Percentiles rank a stretch among this genome's conserved stretches.
Conservation (phyloP, 2,888 invertebrate species). For the Plagiodera versicolora region DNA sequence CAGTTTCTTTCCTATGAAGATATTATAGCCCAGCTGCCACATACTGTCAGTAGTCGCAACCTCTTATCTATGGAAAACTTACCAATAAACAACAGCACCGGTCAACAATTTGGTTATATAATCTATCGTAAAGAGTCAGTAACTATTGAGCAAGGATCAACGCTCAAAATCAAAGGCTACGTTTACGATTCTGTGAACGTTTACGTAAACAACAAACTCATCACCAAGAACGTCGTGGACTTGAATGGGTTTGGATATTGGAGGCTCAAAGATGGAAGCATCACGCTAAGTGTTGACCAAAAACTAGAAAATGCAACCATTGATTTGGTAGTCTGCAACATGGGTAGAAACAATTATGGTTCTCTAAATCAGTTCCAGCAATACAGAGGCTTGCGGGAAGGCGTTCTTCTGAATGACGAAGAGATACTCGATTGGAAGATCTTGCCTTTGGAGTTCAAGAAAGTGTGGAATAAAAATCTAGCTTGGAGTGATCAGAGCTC, state of each 20-base stretch:
- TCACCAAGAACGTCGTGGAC: conserved; percentile 43
- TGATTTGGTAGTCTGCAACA: conserved; percentile 68
- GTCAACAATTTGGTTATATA: conserved; percentile 61
- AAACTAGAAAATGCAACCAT: conserved; percentile 44
- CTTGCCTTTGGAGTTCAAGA: conserved; percentile 58
- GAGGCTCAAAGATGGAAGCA: conserved; percentile 42
- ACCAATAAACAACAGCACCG: conserved; percentile 52
- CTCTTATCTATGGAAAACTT: conserved; percentile 47
- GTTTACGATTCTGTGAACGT: conserved; percentile 58
- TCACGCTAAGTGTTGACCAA: conserved; percentile 29
- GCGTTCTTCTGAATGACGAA: conserved; percentile 53
- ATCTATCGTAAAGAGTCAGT: conserved; percentile 54
- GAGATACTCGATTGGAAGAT: conserved; percentile 54
- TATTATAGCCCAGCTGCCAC: conserved; percentile 24
- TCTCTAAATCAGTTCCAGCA: conserved; percentile 51
- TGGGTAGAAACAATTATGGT: conserved; percentile 72
- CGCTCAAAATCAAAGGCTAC: conserved; percentile 47
- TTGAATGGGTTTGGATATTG: conserved; percentile 53
- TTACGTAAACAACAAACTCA: conserved; percentile 52
- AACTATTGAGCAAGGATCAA: conserved; percentile 40
- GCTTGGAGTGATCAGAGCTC: conserved; percentile 49
- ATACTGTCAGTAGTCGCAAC: conserved; percentile 22
- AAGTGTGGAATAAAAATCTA: conserved; percentile 50
- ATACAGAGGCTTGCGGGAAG: conserved; percentile 52
- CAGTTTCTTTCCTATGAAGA: conserved; percentile 30